Conservation (phyloP, 2,888 invertebrate genomes). For the Colletes collaris region DNA sequence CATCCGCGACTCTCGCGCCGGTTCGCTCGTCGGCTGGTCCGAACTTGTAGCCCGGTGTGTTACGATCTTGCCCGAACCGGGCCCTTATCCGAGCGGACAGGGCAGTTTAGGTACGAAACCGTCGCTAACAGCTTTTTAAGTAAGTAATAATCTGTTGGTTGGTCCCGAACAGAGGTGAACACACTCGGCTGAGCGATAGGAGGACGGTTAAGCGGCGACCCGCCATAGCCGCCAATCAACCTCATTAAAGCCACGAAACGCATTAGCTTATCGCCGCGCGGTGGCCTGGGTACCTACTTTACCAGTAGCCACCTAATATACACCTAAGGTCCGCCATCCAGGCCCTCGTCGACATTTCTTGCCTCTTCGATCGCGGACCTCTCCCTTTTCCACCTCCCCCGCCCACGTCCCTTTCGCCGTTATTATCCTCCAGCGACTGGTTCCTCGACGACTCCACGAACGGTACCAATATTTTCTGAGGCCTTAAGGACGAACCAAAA, state of each 20-base stretch:
- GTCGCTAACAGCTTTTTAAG: constrained; percentile 77
- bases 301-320: constrained; percentile 75
- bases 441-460: too few species aligned
- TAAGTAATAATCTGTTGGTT: constrained; percentile 78
- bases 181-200: constrained; percentile 72
- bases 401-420: too few species aligned
- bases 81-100: constrained; percentile 61
- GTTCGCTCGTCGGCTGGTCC: constrained; percentile 12
- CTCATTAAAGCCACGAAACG: constrained; percentile 80
- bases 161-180: constrained; percentile 75
- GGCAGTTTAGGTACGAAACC: constrained; percentile 70
- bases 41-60: constrained; percentile 33
- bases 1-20: constrained; percentile 20
- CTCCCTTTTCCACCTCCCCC: too few species aligned
- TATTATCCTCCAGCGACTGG: too few species aligned
- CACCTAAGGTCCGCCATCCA: constrained; percentile 68
- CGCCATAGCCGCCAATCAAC: constrained; percentile 75
- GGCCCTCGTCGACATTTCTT: neutral
- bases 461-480: too few species aligned
- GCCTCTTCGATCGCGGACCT: too few species aligned
- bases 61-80: constrained; percentile 23
- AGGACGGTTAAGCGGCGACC: constrained; percentile 67
- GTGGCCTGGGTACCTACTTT: constrained; percentile 73
- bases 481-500: too few species aligned
- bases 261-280: constrained; percentile 79